Evolutionary conservation across 2,113 vertebrate species (phyloP).

Genomic region (Diphyllodes magnificus): DNA sequence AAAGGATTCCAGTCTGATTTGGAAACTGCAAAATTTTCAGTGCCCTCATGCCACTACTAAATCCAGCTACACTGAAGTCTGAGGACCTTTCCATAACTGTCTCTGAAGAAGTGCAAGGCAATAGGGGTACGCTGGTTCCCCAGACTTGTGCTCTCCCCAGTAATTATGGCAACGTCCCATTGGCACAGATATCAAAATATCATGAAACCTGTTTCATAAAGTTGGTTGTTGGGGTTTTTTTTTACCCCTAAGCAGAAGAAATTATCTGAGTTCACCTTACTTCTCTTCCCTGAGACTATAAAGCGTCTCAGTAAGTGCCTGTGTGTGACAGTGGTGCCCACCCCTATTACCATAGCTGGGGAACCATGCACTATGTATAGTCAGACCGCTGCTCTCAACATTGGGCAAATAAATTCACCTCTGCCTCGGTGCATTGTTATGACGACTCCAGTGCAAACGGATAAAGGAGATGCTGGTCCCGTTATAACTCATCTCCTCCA

Average conservation of each 20-base stretch:
- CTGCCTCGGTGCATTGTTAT: slow-evolving; percentile 81
- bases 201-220: background rate
- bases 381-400: slow-evolving; percentile 37
- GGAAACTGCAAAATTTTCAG: slow-evolving; percentile 69
- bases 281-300: background rate
- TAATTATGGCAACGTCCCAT: background rate
- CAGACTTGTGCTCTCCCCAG: background rate
- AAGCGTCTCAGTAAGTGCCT: slow-evolving; percentile 22
- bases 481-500: slow-evolving; percentile 80
- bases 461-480: slow-evolving; percentile 73
- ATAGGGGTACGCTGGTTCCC: background rate
- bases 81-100: slow-evolving; percentile 69
- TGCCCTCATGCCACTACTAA: slow-evolving; percentile 69
- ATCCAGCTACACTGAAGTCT: slow-evolving; percentile 69
- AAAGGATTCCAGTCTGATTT: slow-evolving; percentile 51
- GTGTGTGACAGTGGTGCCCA: slow-evolving; percentile 54
- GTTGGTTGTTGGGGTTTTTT: background rate
- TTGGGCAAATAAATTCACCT: slow-evolving; percentile 75
- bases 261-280: background rate
- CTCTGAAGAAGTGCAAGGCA: slow-evolving; percentile 67
- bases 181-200: background rate
- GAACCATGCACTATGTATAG: background rate
- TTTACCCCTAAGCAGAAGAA: background rate
- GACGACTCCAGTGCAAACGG: slow-evolving; percentile 75
- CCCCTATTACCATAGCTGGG: background rate